Conservation (phyloP, 2,888 invertebrate species). For the Agrotis segetum region DNA sequence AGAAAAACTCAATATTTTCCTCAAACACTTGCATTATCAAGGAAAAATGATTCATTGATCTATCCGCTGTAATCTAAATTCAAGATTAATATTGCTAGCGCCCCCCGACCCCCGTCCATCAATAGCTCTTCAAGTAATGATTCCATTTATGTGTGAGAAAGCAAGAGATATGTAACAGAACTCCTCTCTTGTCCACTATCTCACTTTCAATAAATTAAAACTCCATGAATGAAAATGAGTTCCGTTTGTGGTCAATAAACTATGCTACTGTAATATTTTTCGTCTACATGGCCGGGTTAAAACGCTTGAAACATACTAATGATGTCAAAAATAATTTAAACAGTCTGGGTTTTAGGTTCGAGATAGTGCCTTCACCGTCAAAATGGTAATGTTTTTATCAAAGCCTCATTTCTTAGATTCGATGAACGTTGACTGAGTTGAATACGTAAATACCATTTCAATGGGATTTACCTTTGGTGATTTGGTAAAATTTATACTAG, state of each 20-base stretch:
- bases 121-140: too few species aligned
- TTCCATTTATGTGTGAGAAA: not conserved
- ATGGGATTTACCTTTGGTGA: not conserved
- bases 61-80: constrained; percentile 12
- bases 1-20: constrained; percentile 8
- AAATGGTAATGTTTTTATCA: constrained; percentile 39
- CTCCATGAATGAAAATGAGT: too few species aligned
- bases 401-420: constrained; percentile 40
- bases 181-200: too few species aligned
- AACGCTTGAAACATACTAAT: constrained; percentile 12
- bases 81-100: constrained; percentile 5
- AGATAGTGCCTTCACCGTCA: constrained; percentile 14
- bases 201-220: too few species aligned
- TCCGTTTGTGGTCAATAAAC: too few species aligned
- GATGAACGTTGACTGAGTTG: constrained; percentile 22
- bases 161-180: not conserved
- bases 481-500: constrained; percentile 4
- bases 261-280: not conserved
- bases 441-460: constrained; percentile 36
- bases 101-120: not conserved
- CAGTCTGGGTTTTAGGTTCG: constrained; percentile 27
- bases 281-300: not conserved
- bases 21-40: constrained; percentile 4
- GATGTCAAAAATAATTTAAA: constrained; percentile 44
- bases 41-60: constrained; percentile 7